These are phyloP conservation scores for Talpa occidentalis DNA, from an alignment of 2,113 vertebrate species.

Conservation along the genomic window DNA sequence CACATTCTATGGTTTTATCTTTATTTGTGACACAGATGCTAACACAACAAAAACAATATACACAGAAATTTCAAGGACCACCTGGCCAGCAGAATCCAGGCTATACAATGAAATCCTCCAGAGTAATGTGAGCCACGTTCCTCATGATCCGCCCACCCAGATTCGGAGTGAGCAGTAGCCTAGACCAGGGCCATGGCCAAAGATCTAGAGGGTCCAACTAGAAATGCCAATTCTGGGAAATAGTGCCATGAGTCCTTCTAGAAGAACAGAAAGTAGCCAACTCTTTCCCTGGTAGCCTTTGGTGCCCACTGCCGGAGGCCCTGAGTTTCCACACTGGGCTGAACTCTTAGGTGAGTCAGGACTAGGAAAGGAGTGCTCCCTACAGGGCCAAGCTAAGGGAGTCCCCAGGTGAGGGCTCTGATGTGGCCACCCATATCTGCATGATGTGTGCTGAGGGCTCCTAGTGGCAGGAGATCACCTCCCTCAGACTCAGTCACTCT, in stretches of 20 bases:
- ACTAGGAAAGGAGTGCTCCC: background rate
- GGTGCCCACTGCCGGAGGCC: background rate
- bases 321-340: background rate
- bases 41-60: conserved; percentile 46
- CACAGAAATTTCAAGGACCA: background rate
- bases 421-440: background rate
- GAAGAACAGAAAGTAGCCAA: background rate
- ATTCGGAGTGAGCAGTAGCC: background rate
- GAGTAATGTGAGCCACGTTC: conserved; percentile 39
- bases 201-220: background rate
- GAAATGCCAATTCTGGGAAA: background rate
- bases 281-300: background rate
- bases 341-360: background rate
- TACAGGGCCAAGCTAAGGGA: background rate
- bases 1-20: background rate
- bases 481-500: background rate
- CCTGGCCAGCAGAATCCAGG: background rate
- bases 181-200: background rate
- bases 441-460: background rate
- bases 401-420: background rate
- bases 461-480: background rate
- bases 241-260: background rate
- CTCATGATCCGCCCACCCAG: too few relatives aligned
- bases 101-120: conserved; percentile 71
- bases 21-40: conserved; percentile 49